Base-by-base conservation (phyloP, 2,797 vertebrate species). In the Chiroxiphia lanceolata region DNA sequence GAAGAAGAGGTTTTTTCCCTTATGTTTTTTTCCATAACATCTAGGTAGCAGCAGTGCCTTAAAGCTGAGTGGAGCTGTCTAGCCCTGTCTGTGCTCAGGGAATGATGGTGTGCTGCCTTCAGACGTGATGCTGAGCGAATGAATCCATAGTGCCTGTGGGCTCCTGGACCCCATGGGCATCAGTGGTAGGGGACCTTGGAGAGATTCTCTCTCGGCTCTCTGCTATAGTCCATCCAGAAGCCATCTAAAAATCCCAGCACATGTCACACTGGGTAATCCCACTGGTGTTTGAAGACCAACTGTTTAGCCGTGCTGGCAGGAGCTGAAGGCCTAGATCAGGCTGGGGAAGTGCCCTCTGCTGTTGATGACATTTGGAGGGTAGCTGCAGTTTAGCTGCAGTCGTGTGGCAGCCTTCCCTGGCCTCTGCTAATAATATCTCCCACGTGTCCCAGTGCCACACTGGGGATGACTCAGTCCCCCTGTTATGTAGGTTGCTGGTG, bases 351-450 rank as follows among this genome's bases (percentile, higher is more conserved):
- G 53, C n/a, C 40, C 40, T 74, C 61, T 59, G 81, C 71, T 75
- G 71, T 20, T 38, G 83, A 21, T 75, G 36, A 33, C 0, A 2
- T 78, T 86, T 78, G 69, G 60, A 80, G 38, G 34, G 67, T 53
- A 31, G 61, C 77, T 34, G 51, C 63, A n/a, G 31, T 82, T 64
- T 18, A 89, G 80, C 71, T 81, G 9, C 64, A 50, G 69, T 10
- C 31, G 34, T 16, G 42, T 80, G 76, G 22, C 70, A 76, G 82
- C n/a, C 47, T 69, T 84, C 54, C 89, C 36, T 67, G 64, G 29
- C 25, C 61, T 54, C 77, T 89, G 80, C 85, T 94, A 72, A 47
- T 74, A 71, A 82, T 89, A 93, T 38, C 51, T 83, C 47, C 69
- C 18, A 31, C 10, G 0, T 51, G 42, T 31, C 61, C 34, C 47